A percentile compares a stretch with the other conserved stretches of the same genome.
Evolutionary conservation across 23 tunicate genomes (phyloP).

Genomic region (Ascidia mentula): DNA sequence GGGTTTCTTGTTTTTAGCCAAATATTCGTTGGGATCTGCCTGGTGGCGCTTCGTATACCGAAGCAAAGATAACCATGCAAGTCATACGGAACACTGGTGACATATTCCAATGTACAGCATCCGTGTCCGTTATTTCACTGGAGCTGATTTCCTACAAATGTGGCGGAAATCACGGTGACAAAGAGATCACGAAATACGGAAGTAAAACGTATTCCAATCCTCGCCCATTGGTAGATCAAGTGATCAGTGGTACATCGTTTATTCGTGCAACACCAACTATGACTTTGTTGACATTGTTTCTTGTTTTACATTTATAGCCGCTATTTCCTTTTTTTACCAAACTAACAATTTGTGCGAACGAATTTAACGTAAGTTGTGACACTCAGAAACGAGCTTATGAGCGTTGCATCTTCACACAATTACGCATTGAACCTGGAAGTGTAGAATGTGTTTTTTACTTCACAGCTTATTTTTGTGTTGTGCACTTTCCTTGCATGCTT

Average conservation of each 20-base stretch:
- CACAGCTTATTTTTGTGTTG: background rate
- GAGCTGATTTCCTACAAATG: background rate
- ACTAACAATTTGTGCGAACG: background rate
- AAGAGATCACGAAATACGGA: background rate
- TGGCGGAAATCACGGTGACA: background rate
- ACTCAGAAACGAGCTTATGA: background rate
- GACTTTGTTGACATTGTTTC: too few relatives aligned
- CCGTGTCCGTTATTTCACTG: background rate
- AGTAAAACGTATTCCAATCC: background rate
- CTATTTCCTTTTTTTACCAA: background rate
- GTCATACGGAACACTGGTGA: background rate
- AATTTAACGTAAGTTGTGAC: background rate
- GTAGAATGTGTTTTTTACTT: too few relatives aligned
- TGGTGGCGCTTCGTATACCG: background rate
- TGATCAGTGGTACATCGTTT: background rate
- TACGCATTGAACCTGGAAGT: too few relatives aligned
- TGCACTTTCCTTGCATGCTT: background rate
- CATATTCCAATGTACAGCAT: background rate
- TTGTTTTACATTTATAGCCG: too few relatives aligned
- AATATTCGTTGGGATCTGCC: background rate
- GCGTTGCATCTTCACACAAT: too few relatives aligned
- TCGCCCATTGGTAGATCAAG: background rate
- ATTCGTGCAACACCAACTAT: too few relatives aligned
- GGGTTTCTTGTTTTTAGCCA: background rate
- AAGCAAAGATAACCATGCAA: background rate